Percentiles rank a stretch among this genome's conserved stretches.
Conservation (phyloP, 2,888 invertebrate genomes). For the Volucella bombylans region DNA sequence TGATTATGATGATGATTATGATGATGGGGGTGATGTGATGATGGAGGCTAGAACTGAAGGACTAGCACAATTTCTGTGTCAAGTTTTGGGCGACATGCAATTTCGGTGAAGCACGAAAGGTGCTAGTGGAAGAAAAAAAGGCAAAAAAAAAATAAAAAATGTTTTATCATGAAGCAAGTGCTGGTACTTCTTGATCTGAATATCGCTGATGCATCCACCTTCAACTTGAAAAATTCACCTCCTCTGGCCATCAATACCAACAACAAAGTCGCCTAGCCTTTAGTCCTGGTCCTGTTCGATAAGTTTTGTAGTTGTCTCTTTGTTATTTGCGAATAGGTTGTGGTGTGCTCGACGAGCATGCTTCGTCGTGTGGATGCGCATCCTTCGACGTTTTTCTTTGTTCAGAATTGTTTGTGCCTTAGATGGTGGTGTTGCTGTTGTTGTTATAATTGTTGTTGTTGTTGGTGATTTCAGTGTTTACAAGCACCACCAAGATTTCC, state of each 20-base stretch:
- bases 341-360: constrained; percentile 1
- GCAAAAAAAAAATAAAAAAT: not conserved
- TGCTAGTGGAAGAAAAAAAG: too few relatives aligned
- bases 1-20: constrained; percentile 16
- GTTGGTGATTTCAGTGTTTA: constrained; percentile 54
- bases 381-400: constrained; percentile 55
- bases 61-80: constrained; percentile 63
- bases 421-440: constrained; percentile 23
- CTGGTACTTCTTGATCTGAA: not conserved
- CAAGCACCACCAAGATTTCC: constrained; percentile 52
- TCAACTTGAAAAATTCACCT: constrained; percentile 49
- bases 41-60: constrained; percentile 29
- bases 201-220: constrained; percentile 30
- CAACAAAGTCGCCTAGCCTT: not conserved
- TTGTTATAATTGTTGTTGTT: constrained; percentile 41
- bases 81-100: constrained; percentile 65
- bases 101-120: constrained; percentile 35
- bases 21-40: too few relatives aligned
- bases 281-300: constrained; percentile 47
- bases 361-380: constrained; percentile 18
- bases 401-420: constrained; percentile 27
- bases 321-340: constrained; percentile 29
- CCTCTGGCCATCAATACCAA: not conserved
- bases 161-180: constrained; percentile 28
- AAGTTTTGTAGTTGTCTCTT: constrained; percentile 63